Conservation (phyloP, 2,113 vertebrate genomes). For the Otus sunia region DNA sequence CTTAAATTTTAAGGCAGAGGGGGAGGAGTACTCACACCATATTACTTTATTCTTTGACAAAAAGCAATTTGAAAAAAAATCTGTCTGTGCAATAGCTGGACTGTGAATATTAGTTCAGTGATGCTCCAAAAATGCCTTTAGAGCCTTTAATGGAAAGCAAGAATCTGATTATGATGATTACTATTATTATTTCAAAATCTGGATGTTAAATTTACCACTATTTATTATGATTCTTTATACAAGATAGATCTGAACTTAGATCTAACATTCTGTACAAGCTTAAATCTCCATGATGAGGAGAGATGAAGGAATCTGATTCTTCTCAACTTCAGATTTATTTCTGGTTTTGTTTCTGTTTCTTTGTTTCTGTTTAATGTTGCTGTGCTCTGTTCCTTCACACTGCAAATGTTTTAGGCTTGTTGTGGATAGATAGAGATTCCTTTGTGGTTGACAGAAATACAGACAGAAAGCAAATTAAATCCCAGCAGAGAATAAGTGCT, state of each 20-base stretch:
- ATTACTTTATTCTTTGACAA: not conserved
- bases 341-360: not conserved
- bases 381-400: not conserved
- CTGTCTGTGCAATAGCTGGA: not conserved
- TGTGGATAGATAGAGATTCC: not conserved
- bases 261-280: not conserved
- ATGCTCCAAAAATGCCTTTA: not conserved
- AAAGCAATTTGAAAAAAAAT: not conserved
- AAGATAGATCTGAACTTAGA: not conserved
- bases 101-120: not conserved
- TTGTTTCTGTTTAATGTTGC: not conserved
- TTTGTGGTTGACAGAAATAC: not conserved
- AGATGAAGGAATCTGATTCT: not conserved
- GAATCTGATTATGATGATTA: not conserved
- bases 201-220: not conserved
- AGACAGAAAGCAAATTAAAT: slow-evolving; percentile 12
- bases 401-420: not conserved
- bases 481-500: not conserved
- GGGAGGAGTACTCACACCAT: not conserved
- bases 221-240: not conserved
- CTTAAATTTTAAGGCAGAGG: not conserved
- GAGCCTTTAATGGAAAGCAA: not conserved
- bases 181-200: not conserved
- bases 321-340: not conserved
- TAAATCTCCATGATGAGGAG: not conserved